Percentiles rank a stretch among this genome's conserved stretches.
phyloP scores from a whole-genome alignment of 2,888 invertebrate genomes.

The Chydorus sphaericus region DNA sequence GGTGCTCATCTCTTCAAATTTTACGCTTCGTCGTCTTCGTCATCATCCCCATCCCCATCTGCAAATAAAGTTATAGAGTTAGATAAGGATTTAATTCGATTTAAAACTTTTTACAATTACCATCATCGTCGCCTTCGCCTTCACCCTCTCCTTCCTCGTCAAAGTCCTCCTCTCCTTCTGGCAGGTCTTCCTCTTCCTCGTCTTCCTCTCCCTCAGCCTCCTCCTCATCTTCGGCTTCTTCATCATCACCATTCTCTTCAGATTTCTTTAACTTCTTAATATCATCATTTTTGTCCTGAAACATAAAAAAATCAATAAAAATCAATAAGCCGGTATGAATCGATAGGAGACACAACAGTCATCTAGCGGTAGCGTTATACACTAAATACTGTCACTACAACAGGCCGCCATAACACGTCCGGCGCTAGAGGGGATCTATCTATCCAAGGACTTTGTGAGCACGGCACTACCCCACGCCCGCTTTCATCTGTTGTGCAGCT shows the following conservation, averaged over 20 bases:
- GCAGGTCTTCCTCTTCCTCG: slow-evolving; percentile 14
- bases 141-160: slow-evolving; percentile 15
- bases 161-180: slow-evolving; percentile 15
- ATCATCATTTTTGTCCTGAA: slow-evolving; percentile 14
- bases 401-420: neutral
- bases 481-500: neutral
- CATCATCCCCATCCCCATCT: slow-evolving; percentile 15
- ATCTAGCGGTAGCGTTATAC: neutral
- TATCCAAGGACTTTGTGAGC: slow-evolving; percentile 5
- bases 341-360: neutral
- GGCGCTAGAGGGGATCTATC: slow-evolving; percentile 1
- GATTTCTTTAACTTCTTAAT: slow-evolving; percentile 15
- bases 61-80: neutral
- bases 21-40: slow-evolving; percentile 16
- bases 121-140: slow-evolving; percentile 16
- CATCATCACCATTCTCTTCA: slow-evolving; percentile 15
- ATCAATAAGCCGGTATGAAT: neutral
- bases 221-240: slow-evolving; percentile 15
- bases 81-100: neutral
- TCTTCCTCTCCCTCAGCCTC: slow-evolving; percentile 17
- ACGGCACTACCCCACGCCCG: neutral
- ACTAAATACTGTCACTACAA: neutral
- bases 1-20: neutral
- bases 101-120: slow-evolving; percentile 5
- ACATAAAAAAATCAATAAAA: neutral